Conservation (phyloP, 1,140 invertebrate genomes). For the Gerris buenoi region DNA sequence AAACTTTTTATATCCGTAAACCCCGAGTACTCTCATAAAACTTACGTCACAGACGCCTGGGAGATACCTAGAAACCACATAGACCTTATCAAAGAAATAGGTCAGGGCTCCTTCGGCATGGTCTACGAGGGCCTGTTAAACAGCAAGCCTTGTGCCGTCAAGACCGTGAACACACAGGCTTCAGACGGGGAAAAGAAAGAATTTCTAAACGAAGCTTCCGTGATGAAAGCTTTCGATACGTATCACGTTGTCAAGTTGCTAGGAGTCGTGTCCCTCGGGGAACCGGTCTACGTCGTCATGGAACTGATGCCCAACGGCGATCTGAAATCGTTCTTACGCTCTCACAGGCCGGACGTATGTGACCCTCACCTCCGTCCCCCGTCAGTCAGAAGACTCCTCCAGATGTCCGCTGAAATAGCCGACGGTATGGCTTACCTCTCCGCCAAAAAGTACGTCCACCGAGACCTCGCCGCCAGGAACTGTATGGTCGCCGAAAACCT, state of each 20-base stretch:
- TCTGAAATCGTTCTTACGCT: slow-evolving; percentile 77
- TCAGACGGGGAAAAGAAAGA: slow-evolving; percentile 62
- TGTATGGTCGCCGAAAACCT: slow-evolving; percentile 85
- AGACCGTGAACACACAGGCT: slow-evolving; percentile 82
- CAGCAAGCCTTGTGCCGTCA: slow-evolving; percentile 54
- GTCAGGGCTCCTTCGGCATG: slow-evolving; percentile 93
- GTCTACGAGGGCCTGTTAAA: slow-evolving; percentile 59
- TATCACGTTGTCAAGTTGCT: slow-evolving; percentile 84
- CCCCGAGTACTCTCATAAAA: slow-evolving; percentile 18
- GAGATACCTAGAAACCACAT: slow-evolving; percentile 78
- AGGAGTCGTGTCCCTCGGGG: slow-evolving; percentile 83
- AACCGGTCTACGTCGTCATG: slow-evolving; percentile 89
- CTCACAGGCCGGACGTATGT: slow-evolving; percentile 10
- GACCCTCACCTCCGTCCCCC: slow-evolving; percentile 45
- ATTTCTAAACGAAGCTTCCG: slow-evolving; percentile 86
- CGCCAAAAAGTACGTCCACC: slow-evolving; percentile 87
- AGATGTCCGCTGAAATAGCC: slow-evolving; percentile 93
- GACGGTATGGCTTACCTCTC: slow-evolving; percentile 97
- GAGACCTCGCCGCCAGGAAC: slow-evolving; percentile 95
- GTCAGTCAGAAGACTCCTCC: slow-evolving; percentile 28
- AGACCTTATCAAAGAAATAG: slow-evolving; percentile 60
- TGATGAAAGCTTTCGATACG: slow-evolving; percentile 74
- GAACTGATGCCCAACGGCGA: slow-evolving; percentile 93
- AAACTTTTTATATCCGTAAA: slow-evolving; percentile 19
- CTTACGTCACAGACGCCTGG: slow-evolving; percentile 84